These are phyloP conservation scores for Myanophis thanlyinensis DNA, from an alignment of 2,113 vertebrate genomes.

Conservation along the genomic window DNA sequence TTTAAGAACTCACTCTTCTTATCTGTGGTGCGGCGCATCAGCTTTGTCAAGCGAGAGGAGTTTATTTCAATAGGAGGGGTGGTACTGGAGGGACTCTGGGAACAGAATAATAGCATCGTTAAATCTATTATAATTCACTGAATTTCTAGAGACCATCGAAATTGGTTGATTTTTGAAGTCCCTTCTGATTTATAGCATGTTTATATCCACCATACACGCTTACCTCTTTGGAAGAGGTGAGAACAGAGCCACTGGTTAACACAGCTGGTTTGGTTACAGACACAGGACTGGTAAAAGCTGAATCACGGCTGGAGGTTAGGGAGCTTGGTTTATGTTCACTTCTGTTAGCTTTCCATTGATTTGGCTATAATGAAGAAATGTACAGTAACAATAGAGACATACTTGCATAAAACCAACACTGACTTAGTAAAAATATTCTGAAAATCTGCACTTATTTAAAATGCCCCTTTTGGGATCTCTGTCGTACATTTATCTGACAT, in stretches of 20 bases:
- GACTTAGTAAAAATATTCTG: not conserved
- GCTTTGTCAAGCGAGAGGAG: conserved; percentile 87
- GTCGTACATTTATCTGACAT: not conserved
- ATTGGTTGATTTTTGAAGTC: not conserved
- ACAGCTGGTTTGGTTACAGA: conserved; percentile 92
- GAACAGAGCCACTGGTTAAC: conserved; percentile 81
- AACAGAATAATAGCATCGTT: not conserved
- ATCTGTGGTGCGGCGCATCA: conserved; percentile 93
- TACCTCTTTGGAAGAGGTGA: conserved; percentile 94
- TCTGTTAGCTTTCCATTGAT: conserved; percentile 92
- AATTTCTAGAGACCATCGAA: not conserved
- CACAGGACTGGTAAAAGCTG: conserved; percentile 94
- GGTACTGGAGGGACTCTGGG: conserved; percentile 89
- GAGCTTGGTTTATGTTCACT: conserved; percentile 90
- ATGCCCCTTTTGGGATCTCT: not conserved
- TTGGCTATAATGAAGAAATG: conserved; percentile 75
- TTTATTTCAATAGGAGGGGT: conserved; percentile 96
- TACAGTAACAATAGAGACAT: conserved; percentile 11
- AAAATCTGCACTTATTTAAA: not conserved
- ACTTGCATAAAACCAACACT: not conserved
- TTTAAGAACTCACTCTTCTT: conserved; percentile 96
- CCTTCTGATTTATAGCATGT: not conserved
- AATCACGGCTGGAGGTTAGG: conserved; percentile 90
- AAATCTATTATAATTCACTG: not conserved
- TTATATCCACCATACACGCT: conserved; percentile 32